Conservation (phyloP, 2,888 invertebrate species). For the Margaritifera margaritifera region DNA sequence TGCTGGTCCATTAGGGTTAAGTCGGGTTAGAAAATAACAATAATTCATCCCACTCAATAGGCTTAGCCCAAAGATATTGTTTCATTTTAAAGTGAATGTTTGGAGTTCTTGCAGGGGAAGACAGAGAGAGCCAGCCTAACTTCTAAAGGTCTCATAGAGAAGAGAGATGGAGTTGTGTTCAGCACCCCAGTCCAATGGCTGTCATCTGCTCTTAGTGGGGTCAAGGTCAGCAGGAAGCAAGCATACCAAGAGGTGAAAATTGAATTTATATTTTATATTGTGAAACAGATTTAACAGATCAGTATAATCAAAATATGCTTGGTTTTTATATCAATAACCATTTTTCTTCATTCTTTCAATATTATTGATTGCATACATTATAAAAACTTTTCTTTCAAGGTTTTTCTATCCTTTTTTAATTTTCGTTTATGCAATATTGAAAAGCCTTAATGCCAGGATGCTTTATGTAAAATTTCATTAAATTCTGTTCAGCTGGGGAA, state of each 20-base stretch:
- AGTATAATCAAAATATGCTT: background rate
- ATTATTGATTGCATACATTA: too few species aligned
- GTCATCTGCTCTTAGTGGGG: slow-evolving; percentile 24
- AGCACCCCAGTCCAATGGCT: slow-evolving; percentile 40
- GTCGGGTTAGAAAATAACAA: too few species aligned
- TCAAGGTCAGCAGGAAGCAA: slow-evolving; percentile 22
- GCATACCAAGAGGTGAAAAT: slow-evolving; percentile 32
- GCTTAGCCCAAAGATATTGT: too few species aligned
- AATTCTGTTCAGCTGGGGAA: too few species aligned
- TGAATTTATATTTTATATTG: background rate
- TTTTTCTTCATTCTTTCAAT: too few species aligned
- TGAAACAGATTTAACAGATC: background rate
- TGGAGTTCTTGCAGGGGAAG: slow-evolving; percentile 22
- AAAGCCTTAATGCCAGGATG: too few species aligned
- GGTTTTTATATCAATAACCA: background rate
- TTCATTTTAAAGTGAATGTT: background rate
- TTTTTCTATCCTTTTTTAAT: too few species aligned
- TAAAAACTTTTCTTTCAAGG: too few species aligned
- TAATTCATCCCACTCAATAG: too few species aligned
- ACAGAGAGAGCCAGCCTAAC: slow-evolving; percentile 26
- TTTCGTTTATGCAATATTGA: too few species aligned
- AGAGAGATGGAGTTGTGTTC: slow-evolving; percentile 30
- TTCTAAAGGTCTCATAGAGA: slow-evolving; percentile 25
- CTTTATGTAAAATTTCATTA: too few species aligned
- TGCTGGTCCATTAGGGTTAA: too few species aligned